These are phyloP conservation scores for Columba janthina DNA, from an alignment of 2,113 vertebrate species.

Conservation along the genomic window DNA sequence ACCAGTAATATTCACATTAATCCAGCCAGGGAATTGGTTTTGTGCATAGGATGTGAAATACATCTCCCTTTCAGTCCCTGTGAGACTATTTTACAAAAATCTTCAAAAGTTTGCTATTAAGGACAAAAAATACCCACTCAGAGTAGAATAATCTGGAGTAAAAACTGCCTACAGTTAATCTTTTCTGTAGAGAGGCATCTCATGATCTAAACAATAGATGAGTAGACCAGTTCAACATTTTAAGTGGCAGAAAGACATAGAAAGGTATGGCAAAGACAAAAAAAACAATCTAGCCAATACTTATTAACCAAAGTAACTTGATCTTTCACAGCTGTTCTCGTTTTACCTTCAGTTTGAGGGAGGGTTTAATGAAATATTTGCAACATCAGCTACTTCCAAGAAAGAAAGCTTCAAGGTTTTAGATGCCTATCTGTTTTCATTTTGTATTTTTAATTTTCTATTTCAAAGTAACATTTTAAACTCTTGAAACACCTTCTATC, in stretches of 20 bases:
- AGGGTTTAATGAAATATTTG: not conserved
- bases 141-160: constrained; percentile 63
- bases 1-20: constrained; percentile 74
- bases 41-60: constrained; percentile 74
- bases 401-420: not conserved
- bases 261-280: not conserved
- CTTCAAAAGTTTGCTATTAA: constrained; percentile 66
- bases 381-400: not conserved
- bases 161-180: constrained; percentile 39
- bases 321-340: not conserved
- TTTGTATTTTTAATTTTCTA: constrained; percentile 16
- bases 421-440: not conserved
- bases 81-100: constrained; percentile 72
- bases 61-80: constrained; percentile 45
- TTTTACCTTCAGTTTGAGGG: not conserved
- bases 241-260: not conserved
- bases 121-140: constrained; percentile 45
- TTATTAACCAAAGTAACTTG: not conserved
- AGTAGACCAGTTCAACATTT: constrained; percentile 1
- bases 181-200: constrained; percentile 42
- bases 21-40: constrained; percentile 71
- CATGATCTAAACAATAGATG: constrained; percentile 24
- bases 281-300: not conserved
- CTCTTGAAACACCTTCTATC: not conserved
- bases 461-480: not conserved